Evolutionary conservation across 2,797 vertebrate genomes (phyloP).

Genomic region (Ispidina lecontei): DNA sequence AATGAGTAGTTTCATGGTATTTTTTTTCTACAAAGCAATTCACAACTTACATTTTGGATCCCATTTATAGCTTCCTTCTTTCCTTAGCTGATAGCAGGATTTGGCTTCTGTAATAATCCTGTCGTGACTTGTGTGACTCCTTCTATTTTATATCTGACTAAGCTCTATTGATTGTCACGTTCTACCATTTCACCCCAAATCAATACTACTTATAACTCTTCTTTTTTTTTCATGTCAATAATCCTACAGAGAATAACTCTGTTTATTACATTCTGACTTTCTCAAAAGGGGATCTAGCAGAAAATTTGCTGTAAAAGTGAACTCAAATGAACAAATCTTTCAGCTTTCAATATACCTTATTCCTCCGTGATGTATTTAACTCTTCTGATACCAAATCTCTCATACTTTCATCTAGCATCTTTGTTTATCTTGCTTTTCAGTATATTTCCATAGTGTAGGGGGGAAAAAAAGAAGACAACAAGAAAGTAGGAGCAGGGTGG

Average conservation of each 20-base stretch:
- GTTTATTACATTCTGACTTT: constrained; percentile 44
- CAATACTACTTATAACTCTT: constrained; percentile 54
- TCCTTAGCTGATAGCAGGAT: constrained; percentile 15
- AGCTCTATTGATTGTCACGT: constrained; percentile 51
- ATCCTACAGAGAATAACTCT: constrained; percentile 35
- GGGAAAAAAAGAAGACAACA: not conserved
- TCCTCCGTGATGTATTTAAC: constrained; percentile 37
- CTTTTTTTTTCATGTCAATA: not conserved
- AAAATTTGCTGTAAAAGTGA: constrained; percentile 35
- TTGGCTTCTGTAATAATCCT: constrained; percentile 19
- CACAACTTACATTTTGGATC: not conserved
- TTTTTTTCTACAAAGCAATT: not conserved
- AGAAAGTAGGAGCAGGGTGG: not conserved
- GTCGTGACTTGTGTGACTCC: constrained; percentile 30
- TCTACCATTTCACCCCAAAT: constrained; percentile 48
- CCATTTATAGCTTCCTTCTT: not conserved
- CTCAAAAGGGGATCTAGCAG: not conserved
- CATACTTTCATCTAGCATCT: not conserved
- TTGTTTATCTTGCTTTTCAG: constrained; percentile 9
- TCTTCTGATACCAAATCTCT: not conserved
- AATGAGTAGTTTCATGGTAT: not conserved
- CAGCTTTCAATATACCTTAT: not conserved
- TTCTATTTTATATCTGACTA: constrained; percentile 55
- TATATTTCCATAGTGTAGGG: not conserved
- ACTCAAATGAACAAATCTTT: constrained; percentile 36